A percentile compares a stretch with the other conserved stretches of the same genome.
Conservation (phyloP, 2,888 invertebrate species). For the Andrena flavipes region DNA sequence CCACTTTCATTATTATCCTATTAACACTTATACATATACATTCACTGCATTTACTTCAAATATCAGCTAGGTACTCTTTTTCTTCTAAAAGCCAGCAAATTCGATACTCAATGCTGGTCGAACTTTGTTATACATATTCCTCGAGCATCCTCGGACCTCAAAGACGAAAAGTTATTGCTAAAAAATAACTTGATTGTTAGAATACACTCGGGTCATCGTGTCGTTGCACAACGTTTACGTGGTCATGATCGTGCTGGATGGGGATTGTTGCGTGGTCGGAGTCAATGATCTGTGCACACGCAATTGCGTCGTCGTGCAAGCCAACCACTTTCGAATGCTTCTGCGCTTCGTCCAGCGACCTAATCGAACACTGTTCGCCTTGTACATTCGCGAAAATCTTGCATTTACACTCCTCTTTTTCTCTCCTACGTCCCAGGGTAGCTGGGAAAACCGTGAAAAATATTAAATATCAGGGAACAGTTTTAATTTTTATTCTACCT, state of each 20-base stretch:
- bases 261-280: constrained; percentile 67
- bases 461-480: neutral
- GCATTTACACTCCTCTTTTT: constrained; percentile 2
- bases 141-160: neutral
- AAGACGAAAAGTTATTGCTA: neutral
- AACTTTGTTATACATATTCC: no score
- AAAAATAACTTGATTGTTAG: neutral
- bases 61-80: no score
- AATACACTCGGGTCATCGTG: constrained; percentile 29
- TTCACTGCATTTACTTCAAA: no score
- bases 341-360: constrained; percentile 51
- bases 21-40: no score
- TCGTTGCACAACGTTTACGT: constrained; percentile 68
- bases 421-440: constrained; percentile 5
- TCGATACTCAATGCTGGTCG: no score
- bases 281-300: constrained; percentile 79
- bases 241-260: constrained; percentile 53
- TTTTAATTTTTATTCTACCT: no score
- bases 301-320: constrained; percentile 73
- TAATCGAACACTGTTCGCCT: constrained; percentile 34
- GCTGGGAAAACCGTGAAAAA: constrained; percentile 17
- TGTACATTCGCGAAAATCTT: neutral
- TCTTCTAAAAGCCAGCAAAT: no score
- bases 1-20: no score
- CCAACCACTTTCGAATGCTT: constrained; percentile 70